These are phyloP conservation scores for Caiman crocodilus DNA, from an alignment of 2,797 vertebrate species.

Conservation along the genomic window DNA sequence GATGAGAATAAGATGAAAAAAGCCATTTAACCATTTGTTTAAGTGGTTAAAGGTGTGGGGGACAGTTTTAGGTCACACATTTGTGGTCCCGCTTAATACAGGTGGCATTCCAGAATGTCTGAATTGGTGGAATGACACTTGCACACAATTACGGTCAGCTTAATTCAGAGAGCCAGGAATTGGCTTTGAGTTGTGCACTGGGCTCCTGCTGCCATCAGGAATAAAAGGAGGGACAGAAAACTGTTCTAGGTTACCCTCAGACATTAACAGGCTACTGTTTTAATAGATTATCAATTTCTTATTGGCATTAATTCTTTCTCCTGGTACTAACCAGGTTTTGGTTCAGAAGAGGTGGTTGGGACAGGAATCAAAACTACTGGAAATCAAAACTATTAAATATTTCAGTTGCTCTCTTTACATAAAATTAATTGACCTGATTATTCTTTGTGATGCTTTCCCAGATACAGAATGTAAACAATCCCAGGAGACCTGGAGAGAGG, in stretches of 20 bases:
- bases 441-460: not conserved
- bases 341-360: not conserved
- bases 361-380: too few species aligned
- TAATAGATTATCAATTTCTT: not conserved
- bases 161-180: not conserved
- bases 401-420: not conserved
- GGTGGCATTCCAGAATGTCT: not conserved
- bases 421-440: not conserved
- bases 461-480: rapidly evolving
- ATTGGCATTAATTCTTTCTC: not conserved
- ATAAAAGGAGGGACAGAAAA: not conserved
- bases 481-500: not conserved
- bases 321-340: not conserved
- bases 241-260: not conserved
- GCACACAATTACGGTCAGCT: not conserved
- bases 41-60: not conserved
- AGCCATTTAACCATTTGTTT: not conserved
- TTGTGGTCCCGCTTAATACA: not conserved
- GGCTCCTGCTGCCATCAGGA: rapidly evolving
- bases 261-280: not conserved
- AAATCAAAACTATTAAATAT: not conserved
- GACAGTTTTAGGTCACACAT: rapidly evolving
- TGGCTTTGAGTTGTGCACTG: rapidly evolving
- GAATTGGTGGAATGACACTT: not conserved
- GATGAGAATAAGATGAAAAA: too few species aligned